Evolutionary conservation across 2,888 invertebrate species (phyloP), one percentile per base, ranked within the genome.

Genomic region (Allolobophora icterica): DNA sequence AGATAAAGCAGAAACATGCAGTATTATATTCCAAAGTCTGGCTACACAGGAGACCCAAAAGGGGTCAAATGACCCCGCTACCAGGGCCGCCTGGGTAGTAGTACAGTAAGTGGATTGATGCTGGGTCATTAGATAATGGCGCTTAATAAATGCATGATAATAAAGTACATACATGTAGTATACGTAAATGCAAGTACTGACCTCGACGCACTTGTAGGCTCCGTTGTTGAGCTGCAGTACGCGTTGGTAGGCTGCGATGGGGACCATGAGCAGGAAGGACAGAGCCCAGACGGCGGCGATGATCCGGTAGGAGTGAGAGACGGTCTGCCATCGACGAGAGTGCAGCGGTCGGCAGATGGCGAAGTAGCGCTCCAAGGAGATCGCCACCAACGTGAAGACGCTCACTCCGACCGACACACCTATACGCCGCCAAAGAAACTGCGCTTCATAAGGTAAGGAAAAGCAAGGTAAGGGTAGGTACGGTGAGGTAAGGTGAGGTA

Each of bases 351-450:
- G 97, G 94, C 97, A 97, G 93, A 97, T 97, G 92, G 97, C 97
- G 95, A 97, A 97, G 95, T 97, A 97, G 15, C 98, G 96, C 94
- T 97, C 97, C 93, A 97, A 96, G 15, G 97, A 97, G 93, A 97
- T 97, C 90, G 97, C 97, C 58, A 97, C 97, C 93, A 97, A 94
- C 0, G 97, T 97, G 96, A 97, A 97, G 13, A 97, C 97, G 35
- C 97, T 97, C 21, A 97, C 97, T 4, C 97, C 96, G 87, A 97
- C 97, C 0, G 97, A 97, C 92, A 97, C 97, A 89, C 97, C 97
- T 97, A 96, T 38, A 96, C 96, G 92, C 11, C 71, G 13, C 30
- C 2, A n/a, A 71, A 13, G 30, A n/a, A 30, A 30, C 15, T 5
- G 15, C 42, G 17, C 3, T 4, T 21, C 24, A 8, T 52, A 11